Percentiles rank a stretch among this genome's conserved stretches.
phyloP scores from a whole-genome alignment of 2,113 vertebrate species.

The Alces alces region DNA sequence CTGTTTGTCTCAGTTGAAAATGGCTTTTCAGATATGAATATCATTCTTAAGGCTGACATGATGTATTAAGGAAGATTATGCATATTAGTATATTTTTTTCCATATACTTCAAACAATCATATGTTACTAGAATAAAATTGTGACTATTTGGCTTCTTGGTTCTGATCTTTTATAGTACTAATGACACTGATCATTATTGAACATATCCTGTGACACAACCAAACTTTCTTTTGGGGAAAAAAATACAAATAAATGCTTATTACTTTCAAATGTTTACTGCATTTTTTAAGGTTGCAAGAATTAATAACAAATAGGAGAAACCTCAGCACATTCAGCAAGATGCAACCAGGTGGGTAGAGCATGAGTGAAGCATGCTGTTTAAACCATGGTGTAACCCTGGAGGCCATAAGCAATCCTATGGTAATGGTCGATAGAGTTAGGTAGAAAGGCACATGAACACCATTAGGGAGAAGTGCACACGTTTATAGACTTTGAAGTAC shows the following conservation, averaged over 20 bases:
- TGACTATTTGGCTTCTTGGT: not conserved
- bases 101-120: conserved; percentile 32
- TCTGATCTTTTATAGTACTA: not conserved
- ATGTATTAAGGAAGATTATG: not conserved
- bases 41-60: not conserved
- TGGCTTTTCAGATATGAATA: not conserved
- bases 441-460: not conserved
- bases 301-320: not conserved
- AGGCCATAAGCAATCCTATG: not conserved
- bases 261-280: not conserved
- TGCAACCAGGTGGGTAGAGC: not conserved
- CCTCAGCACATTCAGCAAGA: not conserved
- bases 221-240: not conserved
- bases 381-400: not conserved
- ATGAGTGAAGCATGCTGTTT: not conserved
- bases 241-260: not conserved
- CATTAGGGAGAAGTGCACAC: not conserved
- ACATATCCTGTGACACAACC: not conserved
- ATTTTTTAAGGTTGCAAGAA: not conserved
- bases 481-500: not conserved
- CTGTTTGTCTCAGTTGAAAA: conserved; percentile 47
- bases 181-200: not conserved
- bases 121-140: not conserved
- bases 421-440: not conserved
- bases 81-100: not conserved